Evolutionary conservation across 2,797 vertebrate genomes (phyloP).

Genomic region (Manis crassicaudata): DNA sequence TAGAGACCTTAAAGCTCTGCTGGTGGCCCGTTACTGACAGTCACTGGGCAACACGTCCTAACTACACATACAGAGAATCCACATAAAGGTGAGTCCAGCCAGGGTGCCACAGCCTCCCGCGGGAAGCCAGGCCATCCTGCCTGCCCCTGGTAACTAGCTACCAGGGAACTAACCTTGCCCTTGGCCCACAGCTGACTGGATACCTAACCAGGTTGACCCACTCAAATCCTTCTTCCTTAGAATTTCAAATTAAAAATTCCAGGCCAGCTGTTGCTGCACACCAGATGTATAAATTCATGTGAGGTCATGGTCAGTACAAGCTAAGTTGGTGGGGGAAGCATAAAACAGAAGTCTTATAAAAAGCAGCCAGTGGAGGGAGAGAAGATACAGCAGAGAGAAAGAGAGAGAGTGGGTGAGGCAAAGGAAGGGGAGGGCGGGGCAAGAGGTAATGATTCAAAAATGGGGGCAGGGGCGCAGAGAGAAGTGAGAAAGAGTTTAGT

Average conservation of each 20-base stretch:
- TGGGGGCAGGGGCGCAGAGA: background rate
- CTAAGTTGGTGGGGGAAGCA: background rate
- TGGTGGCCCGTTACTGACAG: background rate
- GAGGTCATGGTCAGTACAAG: background rate
- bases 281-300: background rate
- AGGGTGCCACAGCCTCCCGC: accelerated
- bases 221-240: background rate
- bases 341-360: background rate
- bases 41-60: background rate
- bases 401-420: background rate
- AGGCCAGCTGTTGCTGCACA: background rate
- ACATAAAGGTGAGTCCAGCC: background rate
- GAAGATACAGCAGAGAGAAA: background rate
- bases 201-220: background rate
- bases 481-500: background rate
- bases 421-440: background rate
- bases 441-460: background rate
- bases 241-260: background rate
- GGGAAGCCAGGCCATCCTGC: background rate
- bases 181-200: too few relatives aligned
- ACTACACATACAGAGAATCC: background rate
- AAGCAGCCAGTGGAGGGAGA: background rate
- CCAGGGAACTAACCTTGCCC: too few relatives aligned
- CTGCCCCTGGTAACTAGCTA: too few relatives aligned
- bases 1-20: background rate